These are phyloP conservation scores for Drosophila melanosoma DNA, from an alignment of 2,888 invertebrate species.

Conservation along the genomic window DNA sequence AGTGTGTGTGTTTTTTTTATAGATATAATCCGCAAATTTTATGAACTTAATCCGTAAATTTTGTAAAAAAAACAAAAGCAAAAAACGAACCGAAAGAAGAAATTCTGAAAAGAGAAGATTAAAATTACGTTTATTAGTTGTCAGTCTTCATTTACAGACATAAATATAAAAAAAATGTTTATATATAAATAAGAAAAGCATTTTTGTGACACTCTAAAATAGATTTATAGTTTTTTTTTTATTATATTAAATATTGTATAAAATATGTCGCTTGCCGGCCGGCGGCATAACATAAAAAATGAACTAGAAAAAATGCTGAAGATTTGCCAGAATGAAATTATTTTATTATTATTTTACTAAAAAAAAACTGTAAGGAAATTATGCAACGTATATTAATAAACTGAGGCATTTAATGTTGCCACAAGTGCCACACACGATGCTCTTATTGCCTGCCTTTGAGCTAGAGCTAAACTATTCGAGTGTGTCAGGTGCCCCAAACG, in stretches of 20 bases:
- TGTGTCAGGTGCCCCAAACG: conserved; percentile 66
- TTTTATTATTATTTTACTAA: neutral
- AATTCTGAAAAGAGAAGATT: conserved; percentile 63
- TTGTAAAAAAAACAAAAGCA: conserved; percentile 43
- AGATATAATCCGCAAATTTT: conserved; percentile 61
- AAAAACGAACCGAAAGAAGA: conserved; percentile 13
- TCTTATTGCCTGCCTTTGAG: neutral
- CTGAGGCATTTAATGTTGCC: conserved; percentile 4
- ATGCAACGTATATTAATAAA: neutral
- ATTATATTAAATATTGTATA: neutral
- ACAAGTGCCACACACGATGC: conserved; percentile 16
- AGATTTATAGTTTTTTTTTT: neutral
- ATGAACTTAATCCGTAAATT: conserved; percentile 60
- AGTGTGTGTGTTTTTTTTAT: conserved; percentile 67
- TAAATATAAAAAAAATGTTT: neutral
- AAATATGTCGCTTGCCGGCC: neutral
- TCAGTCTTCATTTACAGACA: conserved; percentile 13
- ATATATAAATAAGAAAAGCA: neutral
- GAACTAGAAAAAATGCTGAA: neutral
- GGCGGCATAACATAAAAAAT: neutral
- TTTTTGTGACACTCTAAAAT: neutral
- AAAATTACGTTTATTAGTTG: conserved; percentile 32
- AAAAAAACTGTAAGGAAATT: neutral
- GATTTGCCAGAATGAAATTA: neutral
- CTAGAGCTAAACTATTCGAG: conserved; percentile 14